Percentiles rank a stretch among this genome's conserved stretches.
These are phyloP conservation scores for Apostichopus parvimensis DNA, from an alignment of 35 echinoderm and acorn worm species.

Conservation along the genomic window DNA sequence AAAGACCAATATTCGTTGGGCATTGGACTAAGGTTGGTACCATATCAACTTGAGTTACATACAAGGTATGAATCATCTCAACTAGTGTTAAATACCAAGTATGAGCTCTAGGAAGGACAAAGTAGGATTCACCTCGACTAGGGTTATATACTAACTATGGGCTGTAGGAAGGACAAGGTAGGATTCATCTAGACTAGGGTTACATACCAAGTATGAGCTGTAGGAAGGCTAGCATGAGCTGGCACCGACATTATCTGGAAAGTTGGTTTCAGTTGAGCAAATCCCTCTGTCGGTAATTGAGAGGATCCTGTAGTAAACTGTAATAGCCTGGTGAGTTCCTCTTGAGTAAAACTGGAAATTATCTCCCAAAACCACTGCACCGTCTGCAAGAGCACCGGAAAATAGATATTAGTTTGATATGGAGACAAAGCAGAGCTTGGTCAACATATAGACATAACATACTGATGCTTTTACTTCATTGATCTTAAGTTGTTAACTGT, in stretches of 20 bases:
- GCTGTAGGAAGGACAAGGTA: constrained; percentile 64
- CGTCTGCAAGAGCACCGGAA: constrained; percentile 35
- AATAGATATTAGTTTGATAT: no score
- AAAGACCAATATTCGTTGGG: no score
- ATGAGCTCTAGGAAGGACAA: constrained; percentile 78
- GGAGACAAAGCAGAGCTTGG: no score
- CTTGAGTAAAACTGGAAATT: constrained; percentile 91
- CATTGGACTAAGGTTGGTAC: no score
- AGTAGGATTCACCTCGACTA: no score
- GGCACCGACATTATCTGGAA: constrained; percentile 88
- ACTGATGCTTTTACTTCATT: no score
- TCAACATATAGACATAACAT: no score
- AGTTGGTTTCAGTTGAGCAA: constrained; percentile 86
- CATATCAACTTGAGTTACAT: neutral
- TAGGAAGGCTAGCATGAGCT: constrained; percentile 76
- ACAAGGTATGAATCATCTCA: neutral
- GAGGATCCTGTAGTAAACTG: constrained; percentile 97
- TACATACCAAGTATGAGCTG: constrained; percentile 96
- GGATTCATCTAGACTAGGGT: neutral
- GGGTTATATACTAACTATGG: constrained; percentile 80
- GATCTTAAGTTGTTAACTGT: no score
- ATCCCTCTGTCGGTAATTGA: constrained; percentile 93
- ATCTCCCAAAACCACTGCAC: constrained; percentile 97
- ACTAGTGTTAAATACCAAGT: constrained; percentile 74
- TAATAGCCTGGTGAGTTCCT: constrained; percentile 95